phyloP scores from a whole-genome alignment of 2,888 invertebrate genomes.

The Thymelicus lineola region DNA sequence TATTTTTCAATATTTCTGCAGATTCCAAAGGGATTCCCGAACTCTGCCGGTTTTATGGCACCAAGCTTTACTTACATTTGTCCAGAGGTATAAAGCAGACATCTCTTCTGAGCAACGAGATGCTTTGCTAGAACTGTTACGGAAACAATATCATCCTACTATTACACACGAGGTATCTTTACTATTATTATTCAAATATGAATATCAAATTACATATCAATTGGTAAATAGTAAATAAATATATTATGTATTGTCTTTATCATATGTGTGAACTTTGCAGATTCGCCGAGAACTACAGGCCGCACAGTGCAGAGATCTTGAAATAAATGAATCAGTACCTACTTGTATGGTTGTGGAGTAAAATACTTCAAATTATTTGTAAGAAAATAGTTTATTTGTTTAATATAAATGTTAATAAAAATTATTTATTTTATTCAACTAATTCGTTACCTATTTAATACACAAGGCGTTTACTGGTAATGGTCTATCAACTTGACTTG shows the following conservation, averaged over 20 bases:
- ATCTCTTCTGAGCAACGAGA: conserved; percentile 97
- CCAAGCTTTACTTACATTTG: conserved; percentile 96
- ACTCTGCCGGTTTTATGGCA: conserved; percentile 98
- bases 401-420: conserved; percentile 24
- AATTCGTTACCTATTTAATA: conserved; percentile 21
- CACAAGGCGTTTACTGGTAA: conserved; percentile 46
- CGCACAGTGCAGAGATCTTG: conserved; percentile 91
- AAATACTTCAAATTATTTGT: conserved; percentile 34
- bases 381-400: conserved; percentile 22
- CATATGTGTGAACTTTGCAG: conserved; percentile 63
- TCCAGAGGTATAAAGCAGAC: conserved; percentile 97
- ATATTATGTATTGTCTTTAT: too few relatives aligned
- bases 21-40: conserved; percentile 93
- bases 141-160: conserved; percentile 88
- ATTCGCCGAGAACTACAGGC: conserved; percentile 94
- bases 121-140: conserved; percentile 91
- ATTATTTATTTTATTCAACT: conserved; percentile 11
- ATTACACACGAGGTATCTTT: conserved; percentile 88
- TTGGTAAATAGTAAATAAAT: too few relatives aligned
- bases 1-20: conserved; percentile 58
- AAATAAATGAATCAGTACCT: conserved; percentile 72
- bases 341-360: conserved; percentile 71
- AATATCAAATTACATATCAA: background rate
- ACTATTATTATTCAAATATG: background rate
- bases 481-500: conserved; percentile 86